Evolutionary conservation across 2,113 vertebrate species (phyloP), one percentile per base, ranked within the genome.

Genomic region (Corythoichthys haematopterus): DNA sequence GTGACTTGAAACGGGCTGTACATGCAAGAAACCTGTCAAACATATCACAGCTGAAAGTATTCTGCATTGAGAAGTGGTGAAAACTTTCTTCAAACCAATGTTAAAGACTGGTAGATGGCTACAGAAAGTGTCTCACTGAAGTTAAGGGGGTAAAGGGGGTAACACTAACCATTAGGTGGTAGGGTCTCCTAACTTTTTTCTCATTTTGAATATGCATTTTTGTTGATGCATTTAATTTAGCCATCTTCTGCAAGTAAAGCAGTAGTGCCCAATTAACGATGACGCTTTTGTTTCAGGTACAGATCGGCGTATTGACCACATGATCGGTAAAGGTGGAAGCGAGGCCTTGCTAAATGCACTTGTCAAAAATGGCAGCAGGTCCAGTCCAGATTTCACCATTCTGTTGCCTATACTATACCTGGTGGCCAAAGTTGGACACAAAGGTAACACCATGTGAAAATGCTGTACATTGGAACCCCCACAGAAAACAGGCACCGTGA

Each of bases 261-360:
- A 50, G 28, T 15, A 36, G 16, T 38, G 35, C 36, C 47, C 63
- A n/a, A 50, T 50, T 36, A 65, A 65, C 47, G 33, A 20, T 16
- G 3, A 47, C 6, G 4, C 15, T 8, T 28, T 10, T 72, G 10
- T 70, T 62, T n/a, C 65, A 97, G 96, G 95, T 59, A 94, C 95
- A 0, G 92, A 94, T 62, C 84, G 86, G 20, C 90, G 95, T 16
- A 94, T 97, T 72, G 77, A 89, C 64, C 95, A 96, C 0, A 84
- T 97, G 88, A 94, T 98, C 84, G 93, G 89, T 69, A 97, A 98
- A 80, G 95, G 95, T 0, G 95, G 94, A 36, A 98, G 93, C 0
- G 95, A 98, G 80, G 93, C 94, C 0, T 74, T 98, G 38, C 90
- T 98, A n/a, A 90, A 80, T 65, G 92, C 93, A 2, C 82, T 98